Conservation (phyloP, 2,797 vertebrate species). For the Psittacula echo region DNA sequence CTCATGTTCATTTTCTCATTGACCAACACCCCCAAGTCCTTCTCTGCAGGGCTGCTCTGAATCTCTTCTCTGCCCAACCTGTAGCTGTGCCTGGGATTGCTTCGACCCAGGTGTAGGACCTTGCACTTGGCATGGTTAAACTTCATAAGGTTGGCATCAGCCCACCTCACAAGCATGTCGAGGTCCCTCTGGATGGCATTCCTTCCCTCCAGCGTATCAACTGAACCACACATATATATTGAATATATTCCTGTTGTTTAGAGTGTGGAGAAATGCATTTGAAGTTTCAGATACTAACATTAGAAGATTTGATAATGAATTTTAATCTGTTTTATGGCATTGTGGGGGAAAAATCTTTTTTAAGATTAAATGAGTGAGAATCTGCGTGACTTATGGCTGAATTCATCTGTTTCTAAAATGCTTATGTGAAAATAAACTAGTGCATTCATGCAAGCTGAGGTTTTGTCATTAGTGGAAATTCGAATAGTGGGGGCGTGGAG, state of each 20-base stretch:
- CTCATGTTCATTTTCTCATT: no score
- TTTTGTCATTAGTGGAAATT: neutral
- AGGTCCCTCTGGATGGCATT: no score
- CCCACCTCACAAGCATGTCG: no score
- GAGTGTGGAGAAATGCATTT: neutral
- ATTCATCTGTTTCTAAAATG: neutral
- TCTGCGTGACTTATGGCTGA: neutral
- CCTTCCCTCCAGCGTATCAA: no score
- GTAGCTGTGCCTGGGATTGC: no score
- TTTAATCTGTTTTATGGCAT: neutral
- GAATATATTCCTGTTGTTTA: neutral
- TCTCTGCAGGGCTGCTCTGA: no score
- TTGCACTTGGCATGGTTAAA: no score
- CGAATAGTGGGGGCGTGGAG: accelerated
- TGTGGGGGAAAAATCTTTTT: neutral
- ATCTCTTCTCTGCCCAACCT: no score
- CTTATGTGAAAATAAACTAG: neutral
- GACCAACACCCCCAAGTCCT: no score
- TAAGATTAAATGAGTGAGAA: neutral
- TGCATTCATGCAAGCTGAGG: neutral
- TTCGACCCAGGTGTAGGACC: no score
- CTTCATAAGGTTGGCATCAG: no score
- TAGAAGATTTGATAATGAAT: neutral
- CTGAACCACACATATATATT: no score
- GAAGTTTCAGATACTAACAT: neutral